These are phyloP conservation scores for Pocillopora damicornis DNA, from an alignment of 64 coral and sea anemone genomes.

Conservation along the genomic window DNA sequence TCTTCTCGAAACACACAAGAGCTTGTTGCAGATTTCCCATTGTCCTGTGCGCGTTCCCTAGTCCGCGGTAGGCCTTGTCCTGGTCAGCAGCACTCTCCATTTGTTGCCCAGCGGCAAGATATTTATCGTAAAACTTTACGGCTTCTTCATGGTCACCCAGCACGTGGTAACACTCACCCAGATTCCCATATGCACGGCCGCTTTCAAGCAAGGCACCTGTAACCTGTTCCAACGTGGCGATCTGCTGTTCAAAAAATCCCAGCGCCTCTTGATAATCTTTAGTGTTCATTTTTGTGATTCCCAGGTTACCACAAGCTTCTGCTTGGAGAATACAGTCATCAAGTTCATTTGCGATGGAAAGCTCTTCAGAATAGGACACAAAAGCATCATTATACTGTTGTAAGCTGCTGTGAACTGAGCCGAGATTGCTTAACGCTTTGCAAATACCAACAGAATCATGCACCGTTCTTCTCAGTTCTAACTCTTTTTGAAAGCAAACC, in stretches of 20 bases:
- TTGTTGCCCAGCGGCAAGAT: constrained; percentile 77
- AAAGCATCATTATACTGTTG: constrained; percentile 60
- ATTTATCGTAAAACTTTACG: constrained; percentile 69
- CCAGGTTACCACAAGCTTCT: constrained; percentile 75
- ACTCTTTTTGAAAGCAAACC: constrained; percentile 51
- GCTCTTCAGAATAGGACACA: constrained; percentile 78
- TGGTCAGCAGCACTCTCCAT: constrained; percentile 79
- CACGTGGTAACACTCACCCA: constrained; percentile 80
- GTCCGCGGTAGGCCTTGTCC: constrained; percentile 94
- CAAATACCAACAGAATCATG: constrained; percentile 57
- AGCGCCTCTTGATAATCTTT: constrained; percentile 68
- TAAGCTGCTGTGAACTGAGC: constrained; percentile 44
- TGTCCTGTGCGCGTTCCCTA: constrained; percentile 81
- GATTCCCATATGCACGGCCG: constrained; percentile 82
- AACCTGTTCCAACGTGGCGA: constrained; percentile 66
- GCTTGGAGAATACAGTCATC: constrained; percentile 64
- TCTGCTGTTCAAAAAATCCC: constrained; percentile 79
- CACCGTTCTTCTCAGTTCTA: constrained; percentile 39
- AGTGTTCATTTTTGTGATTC: constrained; percentile 64
- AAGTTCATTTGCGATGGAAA: constrained; percentile 61
- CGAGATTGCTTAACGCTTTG: constrained; percentile 72
- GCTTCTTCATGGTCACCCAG: constrained; percentile 77
- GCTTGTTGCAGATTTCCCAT: constrained; percentile 95
- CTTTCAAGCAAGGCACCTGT: constrained; percentile 64
- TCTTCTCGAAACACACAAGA: constrained; percentile 95